A percentile compares a stretch with the other conserved stretches of the same genome.
Evolutionary conservation across 1,140 invertebrate genomes (phyloP).

Genomic region (Chrysopa pallens): DNA sequence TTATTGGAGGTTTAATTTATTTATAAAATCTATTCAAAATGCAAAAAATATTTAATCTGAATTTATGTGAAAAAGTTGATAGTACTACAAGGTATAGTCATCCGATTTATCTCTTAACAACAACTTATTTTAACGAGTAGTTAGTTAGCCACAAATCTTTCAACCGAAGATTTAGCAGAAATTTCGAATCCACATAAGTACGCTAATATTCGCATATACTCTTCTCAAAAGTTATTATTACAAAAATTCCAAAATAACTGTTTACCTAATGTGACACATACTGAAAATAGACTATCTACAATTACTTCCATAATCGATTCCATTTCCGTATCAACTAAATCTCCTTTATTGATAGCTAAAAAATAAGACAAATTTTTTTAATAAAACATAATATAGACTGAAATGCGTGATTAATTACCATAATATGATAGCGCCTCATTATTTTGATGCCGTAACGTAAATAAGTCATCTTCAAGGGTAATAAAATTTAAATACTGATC

Average conservation of each 20-base stretch:
- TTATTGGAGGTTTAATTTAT: too few relatives aligned
- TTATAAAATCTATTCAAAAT: too few relatives aligned
- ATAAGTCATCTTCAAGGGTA: slow-evolving; percentile 94
- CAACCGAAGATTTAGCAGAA: too few relatives aligned
- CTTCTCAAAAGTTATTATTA: not conserved
- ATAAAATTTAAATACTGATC: slow-evolving; percentile 99
- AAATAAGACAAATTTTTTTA: slow-evolving; percentile 10
- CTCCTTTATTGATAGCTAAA: slow-evolving; percentile 82
- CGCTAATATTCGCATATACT: too few relatives aligned
- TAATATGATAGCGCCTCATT: slow-evolving; percentile 86
- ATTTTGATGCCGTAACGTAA: slow-evolving; percentile 82
- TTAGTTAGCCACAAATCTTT: too few relatives aligned
- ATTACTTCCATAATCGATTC: slow-evolving; percentile 85
- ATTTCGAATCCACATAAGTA: too few relatives aligned
- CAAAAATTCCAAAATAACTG: slow-evolving; percentile 3
- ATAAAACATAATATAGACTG: slow-evolving; percentile 1
- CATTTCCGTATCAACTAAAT: slow-evolving; percentile 93
- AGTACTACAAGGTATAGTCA: too few relatives aligned
- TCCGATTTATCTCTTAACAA: too few relatives aligned
- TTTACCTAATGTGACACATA: slow-evolving; percentile 84
- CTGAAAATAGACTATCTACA: slow-evolving; percentile 91
- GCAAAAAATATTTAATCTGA: too few relatives aligned
- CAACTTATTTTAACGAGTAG: too few relatives aligned
- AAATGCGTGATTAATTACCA: slow-evolving; percentile 30
- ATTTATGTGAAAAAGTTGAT: too few relatives aligned